Evolutionary conservation across 2,888 invertebrate species (phyloP).

Genomic region (Zygaena filipendulae): DNA sequence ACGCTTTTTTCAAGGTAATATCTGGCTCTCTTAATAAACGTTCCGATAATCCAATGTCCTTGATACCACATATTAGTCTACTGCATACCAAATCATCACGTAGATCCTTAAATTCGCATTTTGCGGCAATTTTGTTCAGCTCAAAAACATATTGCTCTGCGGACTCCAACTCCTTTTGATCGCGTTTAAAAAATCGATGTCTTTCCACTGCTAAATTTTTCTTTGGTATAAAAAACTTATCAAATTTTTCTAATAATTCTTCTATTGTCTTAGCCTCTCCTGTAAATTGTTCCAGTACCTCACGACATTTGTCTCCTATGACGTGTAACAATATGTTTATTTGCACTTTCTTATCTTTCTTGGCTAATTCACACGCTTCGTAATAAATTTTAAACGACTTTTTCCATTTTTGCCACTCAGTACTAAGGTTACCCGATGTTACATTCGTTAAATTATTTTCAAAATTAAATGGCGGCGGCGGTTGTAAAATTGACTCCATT

Average conservation of each 20-base stretch:
- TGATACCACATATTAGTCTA: background rate
- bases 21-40: background rate
- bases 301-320: background rate
- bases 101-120: conserved; percentile 1
- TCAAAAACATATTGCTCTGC: conserved; percentile 1
- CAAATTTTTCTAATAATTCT: background rate
- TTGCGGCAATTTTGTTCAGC: background rate
- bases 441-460: conserved; percentile 4
- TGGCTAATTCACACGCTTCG: background rate
- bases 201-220: conserved; percentile 2
- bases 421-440: conserved; percentile 6
- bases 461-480: conserved; percentile 8
- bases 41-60: background rate
- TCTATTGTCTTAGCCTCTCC: background rate
- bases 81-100: background rate
- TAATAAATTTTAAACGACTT: conserved; percentile 1
- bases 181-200: conserved; percentile 1
- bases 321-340: background rate
- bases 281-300: background rate
- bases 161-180: background rate
- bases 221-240: conserved; percentile 1
- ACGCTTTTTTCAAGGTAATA: conserved; percentile 4
- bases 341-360: background rate
- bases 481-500: conserved; percentile 8
- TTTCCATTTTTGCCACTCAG: conserved; percentile 1